Conservation (phyloP, 2,113 vertebrate species). For the Ceyx margarethae region DNA sequence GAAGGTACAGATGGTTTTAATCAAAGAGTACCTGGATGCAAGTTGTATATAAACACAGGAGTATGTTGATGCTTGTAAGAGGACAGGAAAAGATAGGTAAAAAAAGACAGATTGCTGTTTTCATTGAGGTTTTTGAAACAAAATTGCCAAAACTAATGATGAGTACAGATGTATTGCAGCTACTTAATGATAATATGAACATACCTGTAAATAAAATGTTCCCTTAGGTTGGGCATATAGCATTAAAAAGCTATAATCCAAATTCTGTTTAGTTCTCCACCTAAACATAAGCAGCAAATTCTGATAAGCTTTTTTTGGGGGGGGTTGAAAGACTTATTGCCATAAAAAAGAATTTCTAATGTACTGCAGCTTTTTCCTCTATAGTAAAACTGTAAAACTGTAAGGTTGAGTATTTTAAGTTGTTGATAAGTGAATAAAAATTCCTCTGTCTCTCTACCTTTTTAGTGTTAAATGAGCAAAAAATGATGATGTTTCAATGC, state of each 20-base stretch:
- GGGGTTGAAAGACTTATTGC: background rate
- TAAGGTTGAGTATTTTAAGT: background rate
- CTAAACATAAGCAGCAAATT: conserved; percentile 74
- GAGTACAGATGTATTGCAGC: background rate
- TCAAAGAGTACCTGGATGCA: background rate
- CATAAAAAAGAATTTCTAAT: background rate
- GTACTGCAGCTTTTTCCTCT: background rate
- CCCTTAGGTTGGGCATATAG: conserved; percentile 88
- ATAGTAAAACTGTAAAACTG: background rate
- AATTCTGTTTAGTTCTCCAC: conserved; percentile 87
- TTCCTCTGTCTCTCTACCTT: background rate
- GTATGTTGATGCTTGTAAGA: background rate
- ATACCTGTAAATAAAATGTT: conserved; percentile 89
- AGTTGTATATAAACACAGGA: background rate
- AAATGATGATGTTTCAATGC: background rate
- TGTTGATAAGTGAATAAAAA: background rate
- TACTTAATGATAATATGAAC: conserved; percentile 6
- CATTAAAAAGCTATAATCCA: conserved; percentile 94
- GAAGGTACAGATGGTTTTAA: background rate
- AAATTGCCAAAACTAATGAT: background rate
- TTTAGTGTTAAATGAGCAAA: background rate
- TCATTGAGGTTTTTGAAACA: background rate
- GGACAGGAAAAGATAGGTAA: background rate
- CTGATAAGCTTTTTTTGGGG: background rate
- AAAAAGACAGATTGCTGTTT: background rate